Evolutionary conservation across 2,888 invertebrate genomes (phyloP), one percentile per base, ranked within the genome.

Genomic region (Kuschelorhynchus macadamiae): DNA sequence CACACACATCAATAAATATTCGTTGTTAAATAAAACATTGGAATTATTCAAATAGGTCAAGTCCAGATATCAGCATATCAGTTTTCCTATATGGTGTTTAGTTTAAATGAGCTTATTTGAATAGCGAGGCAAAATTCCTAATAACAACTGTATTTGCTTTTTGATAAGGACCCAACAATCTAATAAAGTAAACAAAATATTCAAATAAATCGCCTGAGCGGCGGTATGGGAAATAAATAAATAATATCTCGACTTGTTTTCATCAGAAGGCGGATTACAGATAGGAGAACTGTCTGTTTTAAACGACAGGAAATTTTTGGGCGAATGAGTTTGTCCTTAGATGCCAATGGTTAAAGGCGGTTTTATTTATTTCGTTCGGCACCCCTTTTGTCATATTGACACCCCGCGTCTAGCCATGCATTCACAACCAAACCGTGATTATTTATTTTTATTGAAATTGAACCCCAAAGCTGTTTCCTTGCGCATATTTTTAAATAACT

Each of bases 361-460:
- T 55, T 47, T 46, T 39, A 42, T 56, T 50, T 49, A 61, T 30
- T 25, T 41, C 20, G 32, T 61, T 57, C 57, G 50, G 44, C 47
- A 50, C 14, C 47, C 18, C 36, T 46, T 63, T 50, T 49, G 36
- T 57, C 57, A 57, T 57, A 57, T 42, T 47, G 57, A 64, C 57
- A 64, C 57, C 47, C 47, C n/a, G 47, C 41, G 32, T 47, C 55
- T 5, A 17, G 16, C 49, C 18, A 49, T 32, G 50, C 44, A 63
- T 55, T 55, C 47, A 53, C 53, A 33, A 44, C 33, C 36, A 55
- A 63, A 63, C 44, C 46, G 46, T 50, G 63, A 30, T 63, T 63
- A 63, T 63, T 63, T 63, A 55, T 63, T n/a, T n/a, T n/a, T n/a
- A n/a, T n/a, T n/a, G n/a, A n/a, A n/a, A 63, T 63, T 63, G 63